A percentile compares a stretch with the other conserved stretches of the same genome.
Conservation (phyloP, 64 coral and sea anemone species). For the Porites australiensis region DNA sequence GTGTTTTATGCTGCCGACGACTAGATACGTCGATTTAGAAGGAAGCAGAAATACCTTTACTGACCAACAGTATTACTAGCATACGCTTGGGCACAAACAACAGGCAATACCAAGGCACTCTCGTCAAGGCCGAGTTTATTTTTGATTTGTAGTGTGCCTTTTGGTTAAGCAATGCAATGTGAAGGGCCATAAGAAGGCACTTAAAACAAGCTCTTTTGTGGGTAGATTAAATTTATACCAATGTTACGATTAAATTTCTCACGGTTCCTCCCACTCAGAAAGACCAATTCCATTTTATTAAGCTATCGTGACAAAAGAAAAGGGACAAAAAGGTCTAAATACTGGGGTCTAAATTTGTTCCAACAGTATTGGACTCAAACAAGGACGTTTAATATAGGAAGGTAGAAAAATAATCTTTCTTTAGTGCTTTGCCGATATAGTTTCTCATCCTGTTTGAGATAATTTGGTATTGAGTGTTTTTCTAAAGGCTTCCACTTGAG, state of each 20-base stretch:
- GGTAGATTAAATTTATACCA: background rate
- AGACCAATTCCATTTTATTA: background rate
- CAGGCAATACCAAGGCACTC: slow-evolving; percentile 21
- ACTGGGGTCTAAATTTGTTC: background rate
- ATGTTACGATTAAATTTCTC: background rate
- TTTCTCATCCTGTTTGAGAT: slow-evolving; percentile 2
- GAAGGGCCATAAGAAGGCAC: slow-evolving; percentile 20
- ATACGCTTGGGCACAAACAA: slow-evolving; percentile 16
- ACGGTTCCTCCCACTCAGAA: background rate
- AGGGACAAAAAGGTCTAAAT: background rate
- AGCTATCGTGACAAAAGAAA: background rate
- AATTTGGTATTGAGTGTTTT: slow-evolving; percentile 39
- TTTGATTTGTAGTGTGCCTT: slow-evolving; percentile 29
- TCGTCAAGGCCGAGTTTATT: slow-evolving; percentile 28
- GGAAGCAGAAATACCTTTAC: background rate
- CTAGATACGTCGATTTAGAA: background rate
- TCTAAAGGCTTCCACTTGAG: slow-evolving; percentile 3
- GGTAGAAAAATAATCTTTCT: slow-evolving; percentile 47
- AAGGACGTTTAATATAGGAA: slow-evolving; percentile 12
- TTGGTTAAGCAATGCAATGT: background rate
- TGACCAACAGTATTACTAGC: background rate
- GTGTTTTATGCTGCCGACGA: slow-evolving; percentile 9
- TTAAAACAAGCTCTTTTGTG: slow-evolving; percentile 2
- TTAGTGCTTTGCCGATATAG: slow-evolving; percentile 20
- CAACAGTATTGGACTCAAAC: slow-evolving; percentile 10